These are phyloP conservation scores for Pheosia tremula DNA, from an alignment of 2,888 invertebrate genomes.

Conservation along the genomic window DNA sequence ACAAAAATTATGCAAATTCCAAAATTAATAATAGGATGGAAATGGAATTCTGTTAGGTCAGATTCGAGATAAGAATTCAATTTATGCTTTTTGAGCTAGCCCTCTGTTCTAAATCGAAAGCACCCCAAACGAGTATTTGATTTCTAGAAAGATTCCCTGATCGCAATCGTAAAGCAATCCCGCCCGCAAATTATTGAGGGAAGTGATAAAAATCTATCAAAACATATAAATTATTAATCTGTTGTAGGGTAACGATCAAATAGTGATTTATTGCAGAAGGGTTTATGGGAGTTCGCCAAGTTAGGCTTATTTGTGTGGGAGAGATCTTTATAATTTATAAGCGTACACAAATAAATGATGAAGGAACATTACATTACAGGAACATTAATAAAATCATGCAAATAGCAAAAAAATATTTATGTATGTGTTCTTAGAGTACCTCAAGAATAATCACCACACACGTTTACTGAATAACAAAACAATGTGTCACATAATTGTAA, in stretches of 20 bases:
- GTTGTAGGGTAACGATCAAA: conserved; percentile 52
- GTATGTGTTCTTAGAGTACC: conserved; percentile 19
- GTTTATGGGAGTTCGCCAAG: conserved; percentile 25
- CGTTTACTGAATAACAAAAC: conserved; percentile 31
- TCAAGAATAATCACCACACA: conserved; percentile 25
- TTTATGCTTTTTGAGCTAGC: conserved; percentile 63
- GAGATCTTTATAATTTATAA: conserved; percentile 2
- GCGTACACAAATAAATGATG: background rate
- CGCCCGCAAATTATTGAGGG: conserved; percentile 54
- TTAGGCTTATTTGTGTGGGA: conserved; percentile 20
- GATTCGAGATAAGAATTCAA: conserved; percentile 72
- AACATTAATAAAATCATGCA: too few species aligned
- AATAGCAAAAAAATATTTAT: too few species aligned
- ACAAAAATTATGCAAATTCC: conserved; percentile 26
- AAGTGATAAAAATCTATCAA: conserved; percentile 65
- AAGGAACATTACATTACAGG: background rate
- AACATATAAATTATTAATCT: conserved; percentile 54
- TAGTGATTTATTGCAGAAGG: conserved; percentile 45
- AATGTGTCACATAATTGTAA: conserved; percentile 32
- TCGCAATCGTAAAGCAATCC: conserved; percentile 40
- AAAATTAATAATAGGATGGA: conserved; percentile 42
- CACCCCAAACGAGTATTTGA: conserved; percentile 42
- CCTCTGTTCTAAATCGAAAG: conserved; percentile 69
- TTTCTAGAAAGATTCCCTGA: conserved; percentile 39
- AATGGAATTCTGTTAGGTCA: conserved; percentile 44